Base-by-base conservation (phyloP, 2,113 vertebrate genomes). In the Pseudopodoces humilis region DNA sequence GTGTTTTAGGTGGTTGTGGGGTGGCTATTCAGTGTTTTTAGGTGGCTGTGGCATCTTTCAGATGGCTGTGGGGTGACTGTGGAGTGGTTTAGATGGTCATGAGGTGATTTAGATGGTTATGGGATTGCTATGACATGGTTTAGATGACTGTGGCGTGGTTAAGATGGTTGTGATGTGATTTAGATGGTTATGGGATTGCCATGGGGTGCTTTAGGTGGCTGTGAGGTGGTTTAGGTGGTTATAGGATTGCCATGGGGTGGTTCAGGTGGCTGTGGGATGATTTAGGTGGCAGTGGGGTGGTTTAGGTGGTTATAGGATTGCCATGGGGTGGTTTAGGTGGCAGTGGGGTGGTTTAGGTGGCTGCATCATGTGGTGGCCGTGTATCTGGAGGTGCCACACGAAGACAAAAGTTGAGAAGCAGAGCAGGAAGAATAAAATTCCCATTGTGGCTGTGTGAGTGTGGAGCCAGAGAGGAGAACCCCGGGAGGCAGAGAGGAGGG, bases 331-430 rank as follows among this genome's bases (percentile, higher is more conserved):
- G 17, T 11, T 30, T 7, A 15, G 3, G 4, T 11, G 50, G 58
- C 68, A 28, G 2, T 67, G 31, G 28, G 31, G 15, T 75, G 70
- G 13, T 11, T 30, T 10, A 15, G 3, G 4, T 11, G 52, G 59
- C 68, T 31, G 2, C 20, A 2, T 9, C 3, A 0, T 39, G 5
- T 10, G 39, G 35, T 28, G n/a, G 8, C 33, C 0, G 0, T 12
- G 11, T 30, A 11, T 22, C 62, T 52, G 11, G 23, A 5, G 74
- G 21, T 11, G 0, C 9, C 50, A 13, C 12, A 0, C 0, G 6
- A 39, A 78, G 41, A 4, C 19, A 31, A 8, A 35, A 47, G 13
- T 2, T 7, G 37, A 39, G 37, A 7, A 31, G 2, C 2, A 4
- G 25, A 25, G 12, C 10, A 15, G 50, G 37, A 69, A 15, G 4